These are phyloP conservation scores for Frankliniella intonsa DNA, from an alignment of 2,888 invertebrate genomes.

Conservation along the genomic window DNA sequence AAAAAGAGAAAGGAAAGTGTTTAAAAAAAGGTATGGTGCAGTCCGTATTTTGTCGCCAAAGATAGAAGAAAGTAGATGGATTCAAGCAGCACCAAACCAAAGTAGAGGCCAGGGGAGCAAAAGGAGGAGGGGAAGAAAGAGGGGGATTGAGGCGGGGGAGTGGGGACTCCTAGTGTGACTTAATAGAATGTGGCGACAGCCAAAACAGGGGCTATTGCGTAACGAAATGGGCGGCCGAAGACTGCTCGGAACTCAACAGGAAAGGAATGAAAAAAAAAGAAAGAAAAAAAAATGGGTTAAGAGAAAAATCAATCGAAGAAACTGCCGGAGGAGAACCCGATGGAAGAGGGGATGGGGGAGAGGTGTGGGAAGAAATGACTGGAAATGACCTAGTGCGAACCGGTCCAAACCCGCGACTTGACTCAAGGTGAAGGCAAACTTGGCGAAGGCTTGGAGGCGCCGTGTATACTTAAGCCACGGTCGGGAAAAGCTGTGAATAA, in stretches of 20 bases:
- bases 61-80: not conserved
- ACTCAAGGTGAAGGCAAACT: not conserved
- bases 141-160: not conserved
- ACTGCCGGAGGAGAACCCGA: not conserved
- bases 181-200: too few relatives aligned
- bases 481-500: too few relatives aligned
- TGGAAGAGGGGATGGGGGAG: not conserved
- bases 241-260: not conserved
- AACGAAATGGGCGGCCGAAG: not conserved
- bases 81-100: not conserved
- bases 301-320: not conserved
- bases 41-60: too few relatives aligned
- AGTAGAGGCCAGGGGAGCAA: not conserved
- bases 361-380: not conserved
- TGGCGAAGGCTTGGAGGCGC: not conserved
- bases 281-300: not conserved
- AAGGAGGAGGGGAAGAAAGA: not conserved
- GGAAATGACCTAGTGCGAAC: not conserved
- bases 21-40: not conserved
- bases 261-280: not conserved
- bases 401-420: not conserved
- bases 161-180: too few relatives aligned
- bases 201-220: too few relatives aligned
- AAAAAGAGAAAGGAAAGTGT: constrained; percentile 37
- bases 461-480: not conserved